These are phyloP conservation scores for Bicyclus anynana DNA, from an alignment of 1,140 invertebrate genomes.

Conservation along the genomic window DNA sequence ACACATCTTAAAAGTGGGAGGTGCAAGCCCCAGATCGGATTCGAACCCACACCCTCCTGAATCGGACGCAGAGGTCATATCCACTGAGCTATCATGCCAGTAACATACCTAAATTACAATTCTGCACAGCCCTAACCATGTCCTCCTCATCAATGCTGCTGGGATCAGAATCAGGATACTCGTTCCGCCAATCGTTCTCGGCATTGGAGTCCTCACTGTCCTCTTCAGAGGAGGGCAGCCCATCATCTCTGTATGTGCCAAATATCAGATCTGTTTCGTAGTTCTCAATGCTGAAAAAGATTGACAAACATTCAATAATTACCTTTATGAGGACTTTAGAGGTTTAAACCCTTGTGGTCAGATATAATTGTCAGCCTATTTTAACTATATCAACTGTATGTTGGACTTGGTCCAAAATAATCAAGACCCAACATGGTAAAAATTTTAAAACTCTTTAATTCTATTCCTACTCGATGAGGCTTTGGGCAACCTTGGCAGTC, in stretches of 20 bases:
- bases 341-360: no score
- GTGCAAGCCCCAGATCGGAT: no score
- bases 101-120: conserved; percentile 54
- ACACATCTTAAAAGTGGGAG: no score
- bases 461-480: no score
- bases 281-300: conserved; percentile 71
- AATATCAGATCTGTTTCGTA: conserved; percentile 67
- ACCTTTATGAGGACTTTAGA: background rate
- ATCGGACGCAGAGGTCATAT: background rate
- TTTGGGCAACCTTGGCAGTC: no score
- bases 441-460: no score
- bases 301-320: background rate
- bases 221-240: conserved; percentile 38
- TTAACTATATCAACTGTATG: no score
- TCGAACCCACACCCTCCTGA: background rate
- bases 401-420: no score
- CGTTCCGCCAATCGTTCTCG: conserved; percentile 79
- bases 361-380: no score
- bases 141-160: conserved; percentile 77
- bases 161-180: conserved; percentile 77
- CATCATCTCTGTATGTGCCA: conserved; percentile 64
- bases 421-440: no score
- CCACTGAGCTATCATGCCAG: background rate
- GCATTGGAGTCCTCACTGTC: conserved; percentile 78
- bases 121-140: conserved; percentile 71